These are phyloP conservation scores for Nasonia longicornis DNA, from an alignment of 1,140 invertebrate genomes.

Conservation along the genomic window DNA sequence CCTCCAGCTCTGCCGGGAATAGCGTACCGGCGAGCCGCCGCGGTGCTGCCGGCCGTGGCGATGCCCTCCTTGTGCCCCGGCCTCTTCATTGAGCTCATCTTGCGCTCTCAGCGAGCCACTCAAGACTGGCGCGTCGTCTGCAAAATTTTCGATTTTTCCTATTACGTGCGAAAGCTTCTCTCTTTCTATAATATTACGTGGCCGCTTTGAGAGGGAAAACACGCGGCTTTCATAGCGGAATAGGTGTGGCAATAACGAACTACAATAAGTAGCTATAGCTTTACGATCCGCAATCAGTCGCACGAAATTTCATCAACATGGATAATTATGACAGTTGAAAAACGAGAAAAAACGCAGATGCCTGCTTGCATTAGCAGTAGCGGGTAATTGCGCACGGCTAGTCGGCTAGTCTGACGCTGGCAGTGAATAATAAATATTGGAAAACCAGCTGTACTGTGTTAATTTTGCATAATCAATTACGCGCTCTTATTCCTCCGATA, in stretches of 20 bases:
- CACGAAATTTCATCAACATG: too few species aligned
- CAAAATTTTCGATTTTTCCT: neutral
- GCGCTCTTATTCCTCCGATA: slow-evolving; percentile 2
- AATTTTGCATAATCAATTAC: neutral
- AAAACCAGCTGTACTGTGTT: neutral
- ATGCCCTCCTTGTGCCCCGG: slow-evolving; percentile 46
- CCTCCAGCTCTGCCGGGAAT: slow-evolving; percentile 52
- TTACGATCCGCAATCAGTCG: too few species aligned
- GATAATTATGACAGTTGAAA: neutral
- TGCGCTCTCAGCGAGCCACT: neutral
- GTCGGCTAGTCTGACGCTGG: neutral
- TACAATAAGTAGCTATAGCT: too few species aligned
- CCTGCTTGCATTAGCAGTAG: too few species aligned
- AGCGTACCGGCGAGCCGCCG: slow-evolving; percentile 57
- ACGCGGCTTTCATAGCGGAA: too few species aligned
- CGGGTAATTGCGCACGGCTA: too few species aligned
- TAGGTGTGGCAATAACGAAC: too few species aligned
- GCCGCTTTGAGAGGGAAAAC: too few species aligned
- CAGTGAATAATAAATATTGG: neutral
- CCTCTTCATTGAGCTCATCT: slow-evolving; percentile 60
- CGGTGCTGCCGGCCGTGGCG: slow-evolving; percentile 41
- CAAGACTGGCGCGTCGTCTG: neutral
- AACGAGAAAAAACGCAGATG: neutral
- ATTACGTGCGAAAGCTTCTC: too few species aligned
- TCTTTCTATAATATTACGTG: too few species aligned